A percentile compares a stretch with the other conserved stretches of the same genome.
These are phyloP conservation scores for Nudaria mundana DNA, from an alignment of 2,888 invertebrate species.

Conservation along the genomic window DNA sequence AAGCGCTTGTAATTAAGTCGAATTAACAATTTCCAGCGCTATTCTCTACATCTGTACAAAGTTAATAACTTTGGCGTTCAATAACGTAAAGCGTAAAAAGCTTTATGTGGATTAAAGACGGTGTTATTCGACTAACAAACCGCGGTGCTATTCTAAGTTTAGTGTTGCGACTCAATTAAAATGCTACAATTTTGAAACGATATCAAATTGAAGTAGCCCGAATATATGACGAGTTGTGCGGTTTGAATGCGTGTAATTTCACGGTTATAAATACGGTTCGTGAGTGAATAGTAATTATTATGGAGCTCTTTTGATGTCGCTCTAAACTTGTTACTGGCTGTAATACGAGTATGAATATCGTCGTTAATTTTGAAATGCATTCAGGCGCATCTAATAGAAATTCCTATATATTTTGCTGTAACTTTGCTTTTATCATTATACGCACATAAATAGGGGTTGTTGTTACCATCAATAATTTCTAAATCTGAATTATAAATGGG, in stretches of 20 bases:
- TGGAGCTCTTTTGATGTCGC: neutral
- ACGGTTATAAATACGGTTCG: conserved; percentile 7
- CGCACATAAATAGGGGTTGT: no score
- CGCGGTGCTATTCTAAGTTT: conserved; percentile 49
- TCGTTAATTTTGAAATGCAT: neutral
- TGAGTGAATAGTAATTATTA: conserved; percentile 4
- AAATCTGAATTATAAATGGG: conserved; percentile 21
- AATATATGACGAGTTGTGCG: conserved; percentile 16
- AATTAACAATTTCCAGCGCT: conserved; percentile 68
- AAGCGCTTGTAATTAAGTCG: conserved; percentile 66
- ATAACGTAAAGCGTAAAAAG: conserved; percentile 46
- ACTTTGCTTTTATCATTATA: no score
- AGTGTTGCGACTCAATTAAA: conserved; percentile 70
- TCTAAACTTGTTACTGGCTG: neutral
- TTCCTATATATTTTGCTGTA: no score
- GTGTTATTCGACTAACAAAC: conserved; percentile 57
- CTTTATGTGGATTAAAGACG: conserved; percentile 32
- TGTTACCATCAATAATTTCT: neutral
- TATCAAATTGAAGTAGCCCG: conserved; percentile 7
- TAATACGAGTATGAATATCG: neutral
- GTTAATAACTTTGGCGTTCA: conserved; percentile 63
- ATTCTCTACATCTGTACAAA: conserved; percentile 53
- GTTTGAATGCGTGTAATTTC: conserved; percentile 12
- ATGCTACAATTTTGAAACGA: conserved; percentile 56
- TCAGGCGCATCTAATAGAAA: no score